Evolutionary conservation across 2,888 invertebrate genomes (phyloP), one percentile per base, ranked within the genome.

Genomic region (Lamproptera curius): DNA sequence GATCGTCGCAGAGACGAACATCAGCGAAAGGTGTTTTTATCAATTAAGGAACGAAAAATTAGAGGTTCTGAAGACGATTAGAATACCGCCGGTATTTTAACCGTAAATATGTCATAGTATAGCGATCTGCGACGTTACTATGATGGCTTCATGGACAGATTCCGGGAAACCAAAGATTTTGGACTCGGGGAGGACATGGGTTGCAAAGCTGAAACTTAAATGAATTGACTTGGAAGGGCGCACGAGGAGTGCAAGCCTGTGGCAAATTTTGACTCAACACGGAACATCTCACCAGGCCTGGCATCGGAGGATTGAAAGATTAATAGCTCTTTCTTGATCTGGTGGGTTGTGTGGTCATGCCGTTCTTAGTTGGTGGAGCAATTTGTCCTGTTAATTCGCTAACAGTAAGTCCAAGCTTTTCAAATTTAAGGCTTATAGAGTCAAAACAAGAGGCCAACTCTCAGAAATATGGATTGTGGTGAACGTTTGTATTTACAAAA

Each of bases 301-400:
- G 90, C 91, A 91, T 89, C 81, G 88, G 87, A 91, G 89, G 91
- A 91, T 90, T 90, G 90, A 91, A 90, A 90, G 90, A 91, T 89
- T 90, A 88, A 91, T 73, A 90, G 90, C 89, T 91, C 89, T 91
- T 91, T 91, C 91, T 90, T 88, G 89, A 91, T 90, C 89, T 86
- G 82, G 86, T 91, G 90, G 89, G 83, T 91, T 90, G 90, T 91
- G 91, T 90, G 90, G 90, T 90, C 91, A 91, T 91, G 90, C 90
- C 90, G 90, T 91, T 91, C 90, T 90, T 91, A 91, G 90, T 91
- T 91, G 89, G 91, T 91, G 90, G 90, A 90, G 89, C 78, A 90
- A 91, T 91, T 90, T 91, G 91, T 91, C 91, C 90, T 91, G 90
- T 92, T 91, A 89, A 92, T 92, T 92, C 90, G n/a, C n/a, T n/a